These are phyloP conservation scores for Aix galericulata DNA, from an alignment of 2,113 vertebrate species.

Conservation along the genomic window DNA sequence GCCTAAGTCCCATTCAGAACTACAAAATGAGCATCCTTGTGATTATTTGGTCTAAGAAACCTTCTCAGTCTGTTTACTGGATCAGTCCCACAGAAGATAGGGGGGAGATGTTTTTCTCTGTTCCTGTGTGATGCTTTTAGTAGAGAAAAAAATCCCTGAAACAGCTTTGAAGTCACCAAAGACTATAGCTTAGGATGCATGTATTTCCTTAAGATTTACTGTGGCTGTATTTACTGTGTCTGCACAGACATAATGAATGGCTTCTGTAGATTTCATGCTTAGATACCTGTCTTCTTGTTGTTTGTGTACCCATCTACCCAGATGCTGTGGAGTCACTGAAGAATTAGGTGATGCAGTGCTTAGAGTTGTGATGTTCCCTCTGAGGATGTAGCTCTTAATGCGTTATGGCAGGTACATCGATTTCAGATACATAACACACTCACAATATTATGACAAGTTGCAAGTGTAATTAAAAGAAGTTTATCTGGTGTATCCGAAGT, in stretches of 20 bases:
- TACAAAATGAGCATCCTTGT: slow-evolving; percentile 21
- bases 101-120: neutral
- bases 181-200: neutral
- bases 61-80: neutral
- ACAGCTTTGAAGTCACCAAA: neutral
- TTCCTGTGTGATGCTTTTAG: neutral
- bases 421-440: neutral
- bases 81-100: neutral
- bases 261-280: neutral
- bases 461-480: slow-evolving; percentile 21
- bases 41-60: neutral
- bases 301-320: neutral
- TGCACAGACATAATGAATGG: neutral
- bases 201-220: neutral
- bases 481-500: neutral
- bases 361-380: neutral
- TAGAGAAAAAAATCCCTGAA: neutral
- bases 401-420: neutral
- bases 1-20: neutral
- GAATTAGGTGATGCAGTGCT: neutral
- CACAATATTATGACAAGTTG: slow-evolving; percentile 6
- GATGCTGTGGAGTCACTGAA: neutral
- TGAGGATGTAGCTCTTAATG: slow-evolving; percentile 17
- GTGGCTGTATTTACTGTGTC: neutral
- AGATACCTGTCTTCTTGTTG: neutral